Conservation (phyloP, 2,797 vertebrate species). For the Sebastes steindachneri region DNA sequence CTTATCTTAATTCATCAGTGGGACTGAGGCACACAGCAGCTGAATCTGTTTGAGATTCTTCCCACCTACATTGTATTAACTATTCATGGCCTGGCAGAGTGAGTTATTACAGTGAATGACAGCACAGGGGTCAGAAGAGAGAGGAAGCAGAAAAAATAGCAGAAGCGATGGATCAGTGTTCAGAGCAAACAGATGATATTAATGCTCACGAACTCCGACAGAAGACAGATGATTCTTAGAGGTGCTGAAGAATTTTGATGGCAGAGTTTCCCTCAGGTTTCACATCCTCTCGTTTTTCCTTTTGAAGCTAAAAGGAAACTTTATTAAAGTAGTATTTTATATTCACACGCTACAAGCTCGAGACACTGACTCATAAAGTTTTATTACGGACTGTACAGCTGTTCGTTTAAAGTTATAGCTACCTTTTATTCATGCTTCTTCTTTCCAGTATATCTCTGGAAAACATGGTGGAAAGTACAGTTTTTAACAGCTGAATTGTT, state of each 20-base stretch:
- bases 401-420: neutral
- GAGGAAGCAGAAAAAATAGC: neutral
- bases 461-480: neutral
- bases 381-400: neutral
- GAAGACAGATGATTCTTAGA: neutral
- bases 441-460: neutral
- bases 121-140: constrained; percentile 19
- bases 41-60: constrained; percentile 41
- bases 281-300: neutral
- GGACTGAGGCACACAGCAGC: neutral
- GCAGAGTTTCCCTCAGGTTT: neutral
- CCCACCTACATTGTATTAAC: constrained; percentile 51
- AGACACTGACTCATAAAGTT: neutral
- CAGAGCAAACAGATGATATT: neutral
- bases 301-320: neutral
- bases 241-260: neutral
- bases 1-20: constrained; percentile 37
- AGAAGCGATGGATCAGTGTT: neutral
- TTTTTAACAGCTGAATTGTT: neutral
- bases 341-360: neutral
- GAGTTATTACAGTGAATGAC: constrained; percentile 47
- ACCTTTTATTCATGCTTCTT: neutral
- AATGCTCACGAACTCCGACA: constrained; percentile 2
- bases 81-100: constrained; percentile 50
- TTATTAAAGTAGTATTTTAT: neutral